A percentile compares a stretch with the other conserved stretches of the same genome.
These are phyloP conservation scores for Lasiurus cinereus DNA, from an alignment of 2,113 vertebrate genomes.

Conservation along the genomic window DNA sequence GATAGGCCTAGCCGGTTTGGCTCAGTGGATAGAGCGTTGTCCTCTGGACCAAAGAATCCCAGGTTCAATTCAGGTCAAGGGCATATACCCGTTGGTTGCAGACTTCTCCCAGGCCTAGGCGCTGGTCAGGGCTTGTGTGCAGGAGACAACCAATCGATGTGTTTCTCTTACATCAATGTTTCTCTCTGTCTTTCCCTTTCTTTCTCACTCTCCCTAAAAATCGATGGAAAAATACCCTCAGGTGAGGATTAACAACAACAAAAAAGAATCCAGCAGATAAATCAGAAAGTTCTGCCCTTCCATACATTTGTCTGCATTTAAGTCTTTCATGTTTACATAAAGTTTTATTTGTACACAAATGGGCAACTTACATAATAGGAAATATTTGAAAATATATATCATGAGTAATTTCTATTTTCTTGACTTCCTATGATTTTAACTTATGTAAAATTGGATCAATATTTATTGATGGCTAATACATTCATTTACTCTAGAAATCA, in stretches of 20 bases:
- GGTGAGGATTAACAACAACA: not conserved
- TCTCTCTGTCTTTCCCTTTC: not conserved
- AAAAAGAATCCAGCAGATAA: not conserved
- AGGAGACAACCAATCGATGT: not conserved
- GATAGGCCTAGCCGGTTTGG: not conserved
- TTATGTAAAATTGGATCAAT: not conserved
- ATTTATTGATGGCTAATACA: constrained; percentile 14
- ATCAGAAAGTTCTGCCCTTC: not conserved
- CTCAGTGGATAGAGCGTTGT: not conserved
- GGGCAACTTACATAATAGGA: not conserved
- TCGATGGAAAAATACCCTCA: not conserved
- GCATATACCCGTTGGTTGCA: not conserved
- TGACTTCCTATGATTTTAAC: not conserved
- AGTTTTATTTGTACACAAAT: constrained; percentile 22
- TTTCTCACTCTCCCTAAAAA: no score
- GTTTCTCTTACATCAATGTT: not conserved
- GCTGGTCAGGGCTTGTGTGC: no score
- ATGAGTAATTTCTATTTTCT: not conserved
- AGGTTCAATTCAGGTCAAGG: not conserved
- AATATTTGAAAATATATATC: constrained; percentile 4
- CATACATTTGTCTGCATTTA: constrained; percentile 6
- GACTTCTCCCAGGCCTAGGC: no score
- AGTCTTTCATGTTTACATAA: not conserved
- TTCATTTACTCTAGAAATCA: not conserved
- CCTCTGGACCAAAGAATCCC: not conserved